A percentile compares a stretch with the other conserved stretches of the same genome.
phyloP scores from a whole-genome alignment of 2,113 vertebrate species.

The Furnarius figulus region DNA sequence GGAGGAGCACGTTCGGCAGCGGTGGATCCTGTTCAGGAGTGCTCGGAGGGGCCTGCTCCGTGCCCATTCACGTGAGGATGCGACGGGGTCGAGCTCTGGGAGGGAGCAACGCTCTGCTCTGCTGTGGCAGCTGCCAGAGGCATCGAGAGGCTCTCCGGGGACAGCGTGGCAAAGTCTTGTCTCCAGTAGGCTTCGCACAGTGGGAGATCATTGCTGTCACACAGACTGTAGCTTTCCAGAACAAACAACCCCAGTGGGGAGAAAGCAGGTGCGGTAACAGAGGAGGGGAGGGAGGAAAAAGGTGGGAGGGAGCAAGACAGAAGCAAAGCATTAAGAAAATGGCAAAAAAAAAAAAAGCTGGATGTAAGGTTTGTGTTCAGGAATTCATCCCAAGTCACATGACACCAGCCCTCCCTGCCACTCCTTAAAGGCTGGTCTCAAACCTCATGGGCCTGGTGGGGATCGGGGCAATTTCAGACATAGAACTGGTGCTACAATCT shows the following conservation, averaged over 20 bases:
- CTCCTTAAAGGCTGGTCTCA: neutral
- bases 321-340: conserved; percentile 75
- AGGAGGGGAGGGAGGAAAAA: neutral
- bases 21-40: conserved; percentile 60
- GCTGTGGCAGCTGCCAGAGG: conserved; percentile 60
- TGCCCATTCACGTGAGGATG: conserved; percentile 85
- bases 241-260: conserved; percentile 75
- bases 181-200: conserved; percentile 91
- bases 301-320: conserved; percentile 67
- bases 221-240: conserved; percentile 92
- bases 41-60: conserved; percentile 72
- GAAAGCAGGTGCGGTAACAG: conserved; percentile 47
- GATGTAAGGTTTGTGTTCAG: neutral
- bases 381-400: neutral
- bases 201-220: conserved; percentile 90
- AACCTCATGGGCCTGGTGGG: neutral
- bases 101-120: conserved; percentile 55
- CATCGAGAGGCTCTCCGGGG: conserved; percentile 77
- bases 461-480: neutral
- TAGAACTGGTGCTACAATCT: neutral
- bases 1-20: neutral
- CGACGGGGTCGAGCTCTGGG: conserved; percentile 72
- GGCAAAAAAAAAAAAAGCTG: neutral
- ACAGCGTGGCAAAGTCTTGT: conserved; percentile 79
- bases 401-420: neutral